Conservation (phyloP, 37 sponge, comb jelly and placozoan genomes). For the Lycopodina hypogea region DNA sequence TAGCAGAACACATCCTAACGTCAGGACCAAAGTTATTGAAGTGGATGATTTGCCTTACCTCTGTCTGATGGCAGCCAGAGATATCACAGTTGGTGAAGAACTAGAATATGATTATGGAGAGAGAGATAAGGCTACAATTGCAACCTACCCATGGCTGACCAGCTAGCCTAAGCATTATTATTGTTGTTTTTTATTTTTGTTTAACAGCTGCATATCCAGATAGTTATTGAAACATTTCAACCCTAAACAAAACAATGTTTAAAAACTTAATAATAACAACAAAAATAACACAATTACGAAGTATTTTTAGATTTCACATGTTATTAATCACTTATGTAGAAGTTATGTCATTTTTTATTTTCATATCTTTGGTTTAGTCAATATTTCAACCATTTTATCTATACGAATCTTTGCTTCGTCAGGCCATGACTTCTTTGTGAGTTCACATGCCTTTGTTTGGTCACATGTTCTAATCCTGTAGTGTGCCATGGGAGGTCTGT, state of each 20-base stretch:
- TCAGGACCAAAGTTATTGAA: constrained; percentile 47
- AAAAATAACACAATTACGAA: too few species aligned
- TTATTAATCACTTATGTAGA: too few species aligned
- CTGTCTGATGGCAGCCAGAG: constrained; percentile 64
- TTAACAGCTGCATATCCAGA: too few species aligned
- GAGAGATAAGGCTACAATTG: constrained; percentile 47
- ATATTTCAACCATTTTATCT: not conserved
- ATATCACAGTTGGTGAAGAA: constrained; percentile 79
- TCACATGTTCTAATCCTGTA: constrained; percentile 14
- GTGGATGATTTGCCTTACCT: constrained; percentile 67
- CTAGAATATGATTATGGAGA: constrained; percentile 93
- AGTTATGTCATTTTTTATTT: too few species aligned
- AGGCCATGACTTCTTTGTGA: not conserved
- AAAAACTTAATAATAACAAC: too few species aligned
- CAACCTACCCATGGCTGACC: constrained; percentile 83
- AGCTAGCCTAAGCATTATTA: not conserved
- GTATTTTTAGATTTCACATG: too few species aligned
- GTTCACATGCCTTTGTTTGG: constrained; percentile 15
- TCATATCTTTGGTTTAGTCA: not conserved
- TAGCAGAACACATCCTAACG: constrained; percentile 57
- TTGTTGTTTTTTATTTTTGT: not conserved
- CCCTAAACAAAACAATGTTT: too few species aligned
- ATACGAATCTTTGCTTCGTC: not conserved
- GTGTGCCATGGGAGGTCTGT: constrained; percentile 10
- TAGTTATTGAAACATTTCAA: too few species aligned